Base-by-base conservation (phyloP, 2,797 vertebrate species). In the Borostomias antarcticus region DNA sequence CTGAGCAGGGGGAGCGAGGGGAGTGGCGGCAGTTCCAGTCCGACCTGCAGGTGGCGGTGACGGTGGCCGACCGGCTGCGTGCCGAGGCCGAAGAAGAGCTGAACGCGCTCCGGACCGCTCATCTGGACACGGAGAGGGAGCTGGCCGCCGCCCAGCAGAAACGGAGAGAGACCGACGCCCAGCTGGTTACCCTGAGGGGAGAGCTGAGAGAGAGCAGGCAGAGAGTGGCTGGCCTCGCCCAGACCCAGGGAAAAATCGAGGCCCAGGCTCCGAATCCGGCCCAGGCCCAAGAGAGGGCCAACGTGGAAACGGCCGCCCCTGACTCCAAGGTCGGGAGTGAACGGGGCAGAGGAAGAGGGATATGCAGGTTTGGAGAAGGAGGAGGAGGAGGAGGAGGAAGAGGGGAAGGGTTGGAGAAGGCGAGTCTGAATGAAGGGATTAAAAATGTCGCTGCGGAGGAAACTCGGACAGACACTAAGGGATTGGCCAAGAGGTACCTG, bases 1-100 rank as follows among this genome's bases (percentile, higher is more conserved):
- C 70, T 0, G 93, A 94, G 64, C 89, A 84, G 0, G 85, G 64
- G 1, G 93, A 94, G 64, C 89, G 85, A 0, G 85, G 64, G 1
- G 93, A 94, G 67, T 93, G 93, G 93, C 78, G 87, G 70, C 93
- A 94, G 82, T 94, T 94, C 82, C 93, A 94, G 85, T 81, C 90
- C 1, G 93, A 94, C 85, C 85, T 94, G 11, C 92, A 94, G 85
- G 93, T 94, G 83, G 93, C 93, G 0, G 89, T 94, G 21, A 77
- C 92, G 0, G 93, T 94, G 52, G 92, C 92, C 0, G 93, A 94
- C 71, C 85, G 93, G 6, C 76, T 94, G 64, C 81, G 91, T 50
- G 85, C 79, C 0, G 93, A 94, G 70, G 88, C 90, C 0, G 91
- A 93, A 30, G 92, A 93, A 29, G 92, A 92, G 67, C 73, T 94